Conservation (phyloP, 2,888 invertebrate species). For the Galeopsomyia nigrocyanea region DNA sequence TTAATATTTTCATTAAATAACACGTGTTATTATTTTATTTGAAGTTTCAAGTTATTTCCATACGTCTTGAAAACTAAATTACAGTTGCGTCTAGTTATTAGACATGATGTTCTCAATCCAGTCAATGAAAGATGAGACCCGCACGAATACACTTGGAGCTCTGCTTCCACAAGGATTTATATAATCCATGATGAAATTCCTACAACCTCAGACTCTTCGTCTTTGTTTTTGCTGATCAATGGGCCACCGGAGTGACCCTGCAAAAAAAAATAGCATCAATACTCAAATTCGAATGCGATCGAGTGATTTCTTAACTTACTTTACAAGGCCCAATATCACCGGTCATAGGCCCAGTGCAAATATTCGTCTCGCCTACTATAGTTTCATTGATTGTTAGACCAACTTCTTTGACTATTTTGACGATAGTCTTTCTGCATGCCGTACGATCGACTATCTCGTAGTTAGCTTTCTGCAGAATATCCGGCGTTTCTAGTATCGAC, state of each 20-base stretch:
- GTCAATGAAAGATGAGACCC: constrained; percentile 59
- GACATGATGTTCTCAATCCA: no score
- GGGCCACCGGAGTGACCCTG: constrained; percentile 74
- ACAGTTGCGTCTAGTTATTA: no score
- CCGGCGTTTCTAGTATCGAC: no score
- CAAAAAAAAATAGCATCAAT: constrained; percentile 50
- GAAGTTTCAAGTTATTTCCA: no score
- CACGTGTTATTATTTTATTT: no score
- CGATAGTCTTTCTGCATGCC: no score
- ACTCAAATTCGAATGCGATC: neutral
- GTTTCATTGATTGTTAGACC: no score
- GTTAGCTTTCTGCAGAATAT: no score
- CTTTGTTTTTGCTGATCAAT: constrained; percentile 68
- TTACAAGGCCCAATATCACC: neutral
- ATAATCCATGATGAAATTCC: constrained; percentile 71
- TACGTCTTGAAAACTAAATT: no score
- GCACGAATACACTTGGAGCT: constrained; percentile 67
- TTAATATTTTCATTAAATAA: no score
- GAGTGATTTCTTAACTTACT: constrained; percentile 1
- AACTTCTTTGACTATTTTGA: no score
- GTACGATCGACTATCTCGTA: no score
- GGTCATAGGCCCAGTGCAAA: constrained; percentile 53
- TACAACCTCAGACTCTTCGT: constrained; percentile 76
- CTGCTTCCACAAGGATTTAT: constrained; percentile 67
- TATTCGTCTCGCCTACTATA: constrained; percentile 51